Percentiles rank a stretch among this genome's conserved stretches.
Evolutionary conservation across 2,888 invertebrate genomes (phyloP).

Genomic region (Dexiosoma caninum): DNA sequence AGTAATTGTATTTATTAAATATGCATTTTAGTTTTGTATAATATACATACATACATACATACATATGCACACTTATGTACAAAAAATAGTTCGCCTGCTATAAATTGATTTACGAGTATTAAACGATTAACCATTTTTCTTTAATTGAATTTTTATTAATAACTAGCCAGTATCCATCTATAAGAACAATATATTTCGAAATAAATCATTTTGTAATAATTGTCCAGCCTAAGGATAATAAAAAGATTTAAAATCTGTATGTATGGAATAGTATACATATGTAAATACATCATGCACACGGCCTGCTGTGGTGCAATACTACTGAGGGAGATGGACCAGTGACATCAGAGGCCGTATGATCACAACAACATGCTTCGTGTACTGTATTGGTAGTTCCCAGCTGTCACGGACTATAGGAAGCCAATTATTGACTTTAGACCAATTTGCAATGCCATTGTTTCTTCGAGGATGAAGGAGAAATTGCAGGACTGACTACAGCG

Average conservation of each 20-base stretch:
- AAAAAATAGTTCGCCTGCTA: background rate
- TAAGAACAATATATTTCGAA: constrained; percentile 7
- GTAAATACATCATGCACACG: too few species aligned
- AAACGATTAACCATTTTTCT: background rate
- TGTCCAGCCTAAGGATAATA: constrained; percentile 37
- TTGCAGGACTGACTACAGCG: too few species aligned
- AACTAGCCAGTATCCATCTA: background rate
- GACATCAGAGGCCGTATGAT: too few species aligned
- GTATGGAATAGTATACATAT: too few species aligned
- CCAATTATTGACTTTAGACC: too few species aligned
- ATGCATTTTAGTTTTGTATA: background rate
- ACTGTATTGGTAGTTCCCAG: too few species aligned
- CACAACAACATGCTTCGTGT: too few species aligned
- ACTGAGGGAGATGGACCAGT: too few species aligned
- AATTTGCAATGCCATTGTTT: too few species aligned
- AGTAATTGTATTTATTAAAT: constrained; percentile 3
- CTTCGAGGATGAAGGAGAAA: too few species aligned
- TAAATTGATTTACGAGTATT: background rate
- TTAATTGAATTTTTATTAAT: constrained; percentile 40
- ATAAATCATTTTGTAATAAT: constrained; percentile 48
- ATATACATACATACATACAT: background rate
- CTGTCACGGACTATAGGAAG: too few species aligned
- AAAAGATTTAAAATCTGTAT: background rate
- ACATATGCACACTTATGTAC: background rate
- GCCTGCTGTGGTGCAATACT: too few species aligned